phyloP scores from a whole-genome alignment of 2,888 invertebrate genomes.

The Morpho deidamia region DNA sequence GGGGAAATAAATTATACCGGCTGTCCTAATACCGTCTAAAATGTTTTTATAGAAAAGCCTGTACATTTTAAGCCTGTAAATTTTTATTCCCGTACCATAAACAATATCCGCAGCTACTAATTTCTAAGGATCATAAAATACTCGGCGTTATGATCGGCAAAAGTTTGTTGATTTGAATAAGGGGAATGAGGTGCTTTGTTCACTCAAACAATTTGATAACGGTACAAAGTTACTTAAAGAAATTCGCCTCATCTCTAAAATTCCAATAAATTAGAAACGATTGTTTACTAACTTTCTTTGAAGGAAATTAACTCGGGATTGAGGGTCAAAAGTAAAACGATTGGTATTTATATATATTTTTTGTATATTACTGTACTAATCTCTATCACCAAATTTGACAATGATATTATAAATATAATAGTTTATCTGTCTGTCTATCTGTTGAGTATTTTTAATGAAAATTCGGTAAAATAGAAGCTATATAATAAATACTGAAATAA shows the following conservation, averaged over 20 bases:
- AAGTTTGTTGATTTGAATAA: not conserved
- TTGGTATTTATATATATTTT: not conserved
- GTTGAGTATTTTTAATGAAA: too few relatives aligned
- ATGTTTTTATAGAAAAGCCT: too few relatives aligned
- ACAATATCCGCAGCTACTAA: not conserved
- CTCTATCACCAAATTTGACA: not conserved
- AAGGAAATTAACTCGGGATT: slow-evolving; percentile 6
- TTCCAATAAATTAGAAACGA: slow-evolving; percentile 4
- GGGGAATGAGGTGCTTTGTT: not conserved
- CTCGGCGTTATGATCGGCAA: not conserved
- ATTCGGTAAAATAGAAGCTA: too few relatives aligned
- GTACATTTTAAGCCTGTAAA: too few relatives aligned
- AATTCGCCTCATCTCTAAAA: not conserved
- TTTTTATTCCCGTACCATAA: too few relatives aligned
- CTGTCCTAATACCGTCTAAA: too few relatives aligned
- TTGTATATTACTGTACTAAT: not conserved
- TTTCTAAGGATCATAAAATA: not conserved
- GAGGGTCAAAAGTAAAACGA: not conserved
- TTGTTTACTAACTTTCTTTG: slow-evolving; percentile 4
- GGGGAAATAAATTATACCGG: too few relatives aligned
- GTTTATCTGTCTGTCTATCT: too few relatives aligned
- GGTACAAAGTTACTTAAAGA: slow-evolving; percentile 10
- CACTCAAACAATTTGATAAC: slow-evolving; percentile 11
- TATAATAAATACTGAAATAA: too few relatives aligned
- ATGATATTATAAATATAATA: too few relatives aligned